Evolutionary conservation across 2,797 vertebrate genomes (phyloP).

Genomic region (Lithobates pipiens): DNA sequence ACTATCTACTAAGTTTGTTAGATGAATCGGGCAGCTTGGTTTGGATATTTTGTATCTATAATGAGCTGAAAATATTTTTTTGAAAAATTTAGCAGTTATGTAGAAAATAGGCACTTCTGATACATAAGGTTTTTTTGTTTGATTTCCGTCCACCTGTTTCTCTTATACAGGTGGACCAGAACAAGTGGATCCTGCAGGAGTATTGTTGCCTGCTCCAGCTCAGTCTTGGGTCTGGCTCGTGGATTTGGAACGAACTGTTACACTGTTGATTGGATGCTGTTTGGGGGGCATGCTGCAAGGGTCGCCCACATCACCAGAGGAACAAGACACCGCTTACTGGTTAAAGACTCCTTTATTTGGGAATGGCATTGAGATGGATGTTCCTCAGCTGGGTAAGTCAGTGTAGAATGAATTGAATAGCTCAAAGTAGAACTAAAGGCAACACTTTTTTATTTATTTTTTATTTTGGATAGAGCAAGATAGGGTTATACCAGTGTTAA

Average conservation of each 20-base stretch:
- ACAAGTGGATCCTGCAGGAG: constrained; percentile 84
- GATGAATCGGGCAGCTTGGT: too few relatives aligned
- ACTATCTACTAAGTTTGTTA: too few relatives aligned
- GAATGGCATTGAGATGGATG: constrained; percentile 93
- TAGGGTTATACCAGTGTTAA: too few relatives aligned
- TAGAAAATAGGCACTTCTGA: too few relatives aligned
- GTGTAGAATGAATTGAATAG: background rate
- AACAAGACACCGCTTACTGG: constrained; percentile 95
- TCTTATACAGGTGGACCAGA: constrained; percentile 84
- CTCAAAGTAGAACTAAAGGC: too few relatives aligned
- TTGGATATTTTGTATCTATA: too few relatives aligned
- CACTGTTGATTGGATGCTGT: constrained; percentile 92
- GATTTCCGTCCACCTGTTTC: constrained; percentile 28
- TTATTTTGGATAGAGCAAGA: too few relatives aligned
- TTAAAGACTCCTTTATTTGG: constrained; percentile 93
- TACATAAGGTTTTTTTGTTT: background rate
- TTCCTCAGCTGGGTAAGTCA: constrained; percentile 86
- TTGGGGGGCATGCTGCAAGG: constrained; percentile 97
- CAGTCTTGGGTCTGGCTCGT: constrained; percentile 97
- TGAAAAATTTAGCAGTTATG: too few relatives aligned
- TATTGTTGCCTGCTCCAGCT: constrained; percentile 82
- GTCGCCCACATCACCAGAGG: constrained; percentile 86
- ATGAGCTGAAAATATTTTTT: too few relatives aligned
- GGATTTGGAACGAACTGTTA: constrained; percentile 92
- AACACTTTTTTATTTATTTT: too few relatives aligned